Evolutionary conservation across 2,113 vertebrate species (phyloP).

Genomic region (Seriola quinqueradiata): DNA sequence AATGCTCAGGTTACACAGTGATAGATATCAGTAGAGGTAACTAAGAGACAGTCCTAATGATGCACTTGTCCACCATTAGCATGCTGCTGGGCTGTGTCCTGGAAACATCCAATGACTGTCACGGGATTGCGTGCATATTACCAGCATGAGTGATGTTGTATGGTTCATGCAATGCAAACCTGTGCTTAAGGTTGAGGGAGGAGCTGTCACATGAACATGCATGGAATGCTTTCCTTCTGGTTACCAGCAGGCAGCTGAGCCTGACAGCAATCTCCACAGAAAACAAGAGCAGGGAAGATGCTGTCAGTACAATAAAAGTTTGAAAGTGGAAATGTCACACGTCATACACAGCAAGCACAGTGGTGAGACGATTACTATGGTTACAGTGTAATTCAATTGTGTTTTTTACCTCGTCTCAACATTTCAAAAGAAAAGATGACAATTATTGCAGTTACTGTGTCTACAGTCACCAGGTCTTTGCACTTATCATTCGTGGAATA

Average conservation of each 20-base stretch:
- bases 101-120: constrained; percentile 17
- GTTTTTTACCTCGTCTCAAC: neutral
- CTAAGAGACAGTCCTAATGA: constrained; percentile 20
- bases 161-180: constrained; percentile 12
- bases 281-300: neutral
- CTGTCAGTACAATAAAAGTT: neutral
- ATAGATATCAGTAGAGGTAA: constrained; percentile 15
- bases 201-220: constrained; percentile 26
- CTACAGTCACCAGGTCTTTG: neutral
- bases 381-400: neutral
- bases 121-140: neutral
- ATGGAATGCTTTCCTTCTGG: constrained; percentile 18
- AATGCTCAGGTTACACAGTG: constrained; percentile 15
- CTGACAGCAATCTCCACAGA: neutral
- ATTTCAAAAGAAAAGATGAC: neutral
- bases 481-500: neutral
- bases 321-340: constrained; percentile 10
- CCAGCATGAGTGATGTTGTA: constrained; percentile 10
- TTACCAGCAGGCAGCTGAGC: constrained; percentile 14
- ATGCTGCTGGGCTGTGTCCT: constrained; percentile 6
- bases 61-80: constrained; percentile 2
- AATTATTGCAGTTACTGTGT: neutral
- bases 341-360: neutral
- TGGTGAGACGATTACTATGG: neutral
- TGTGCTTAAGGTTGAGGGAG: constrained; percentile 2